phyloP scores from a whole-genome alignment of 2,113 vertebrate species.

The Azemiops feae region DNA sequence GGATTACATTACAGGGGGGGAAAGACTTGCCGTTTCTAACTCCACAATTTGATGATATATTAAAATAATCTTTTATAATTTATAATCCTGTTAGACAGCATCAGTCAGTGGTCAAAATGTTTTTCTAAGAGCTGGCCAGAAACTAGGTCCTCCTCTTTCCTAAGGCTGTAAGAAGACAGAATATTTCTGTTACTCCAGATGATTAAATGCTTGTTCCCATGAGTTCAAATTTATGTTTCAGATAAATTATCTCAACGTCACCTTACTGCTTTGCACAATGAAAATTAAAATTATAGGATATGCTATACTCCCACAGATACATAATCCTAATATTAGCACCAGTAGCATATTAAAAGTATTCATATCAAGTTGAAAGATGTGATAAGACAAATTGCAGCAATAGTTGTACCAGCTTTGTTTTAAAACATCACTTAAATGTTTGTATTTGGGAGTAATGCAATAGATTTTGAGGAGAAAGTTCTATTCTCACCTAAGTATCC shows the following conservation, averaged over 20 bases:
- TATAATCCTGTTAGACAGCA: not conserved
- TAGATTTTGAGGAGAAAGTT: not conserved
- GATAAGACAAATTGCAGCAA: not conserved
- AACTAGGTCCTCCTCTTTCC: not conserved
- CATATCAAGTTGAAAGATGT: not conserved
- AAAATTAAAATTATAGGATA: not conserved
- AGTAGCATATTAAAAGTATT: not conserved
- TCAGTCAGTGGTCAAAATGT: not conserved
- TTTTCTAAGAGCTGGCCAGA: not conserved
- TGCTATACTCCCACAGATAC: not conserved
- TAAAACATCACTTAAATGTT: not conserved
- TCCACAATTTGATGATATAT: not conserved
- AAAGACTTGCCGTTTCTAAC: not conserved
- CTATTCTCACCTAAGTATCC: no score
- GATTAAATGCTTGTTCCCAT: not conserved
- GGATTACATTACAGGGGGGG: not conserved
- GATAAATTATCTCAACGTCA: not conserved
- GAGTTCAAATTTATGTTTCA: not conserved
- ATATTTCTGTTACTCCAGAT: not conserved
- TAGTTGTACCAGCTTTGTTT: not conserved
- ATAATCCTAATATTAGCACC: not conserved
- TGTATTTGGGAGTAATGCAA: not conserved
- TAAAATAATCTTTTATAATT: not conserved
- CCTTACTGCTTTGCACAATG: not conserved
- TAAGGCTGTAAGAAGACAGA: not conserved